Base-by-base conservation (phyloP, 2,888 invertebrate genomes). In the Clunio marinus region DNA sequence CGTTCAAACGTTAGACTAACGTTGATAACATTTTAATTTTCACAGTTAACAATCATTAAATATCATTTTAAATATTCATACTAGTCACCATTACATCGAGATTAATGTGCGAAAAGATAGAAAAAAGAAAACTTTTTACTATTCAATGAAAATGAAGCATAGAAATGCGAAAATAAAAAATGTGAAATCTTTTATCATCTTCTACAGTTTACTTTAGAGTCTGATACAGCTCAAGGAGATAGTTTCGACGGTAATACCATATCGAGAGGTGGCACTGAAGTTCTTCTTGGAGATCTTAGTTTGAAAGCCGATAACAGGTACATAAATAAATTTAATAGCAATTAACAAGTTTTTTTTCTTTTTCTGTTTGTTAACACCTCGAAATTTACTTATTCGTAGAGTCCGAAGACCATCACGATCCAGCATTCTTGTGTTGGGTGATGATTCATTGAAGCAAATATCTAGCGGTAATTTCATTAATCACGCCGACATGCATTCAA, bases 361-460 rank as follows among this genome's bases (percentile, higher is more conserved):
- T 68, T 45, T 25, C n/a, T n/a, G n/a, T n/a, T n/a, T n/a, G n/a
- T n/a, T n/a, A n/a, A n/a, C n/a, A n/a, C n/a, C n/a, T n/a, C n/a
- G n/a, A n/a, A n/a, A n/a, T n/a, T n/a, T n/a, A n/a, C n/a, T n/a
- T n/a, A n/a, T n/a, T n/a, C n/a, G n/a, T 83, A 92, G 91, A 88
- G 87, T 89, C 70, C 86, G 91, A 73, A 85, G 89, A 73, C 85
- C 89, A 73, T 89, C 88, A 72, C 87, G 87, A 74, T 88, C 88
- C 79, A 89, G 89, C 79, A 88, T 91, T 78, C 88, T 89, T 76
- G 90, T 90, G 77, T 83, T 89, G 76, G 90, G 88, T 77, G 88
- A 88, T 71, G 85, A 84, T 76, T 83, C 72, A 46, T 71, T 78
- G 70, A 80, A 85, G 76, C 83, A 83, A 75, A 82, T 82, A 74